These are phyloP conservation scores for Dasysyrphus tricinctus DNA, from an alignment of 2,888 invertebrate genomes.

Conservation along the genomic window DNA sequence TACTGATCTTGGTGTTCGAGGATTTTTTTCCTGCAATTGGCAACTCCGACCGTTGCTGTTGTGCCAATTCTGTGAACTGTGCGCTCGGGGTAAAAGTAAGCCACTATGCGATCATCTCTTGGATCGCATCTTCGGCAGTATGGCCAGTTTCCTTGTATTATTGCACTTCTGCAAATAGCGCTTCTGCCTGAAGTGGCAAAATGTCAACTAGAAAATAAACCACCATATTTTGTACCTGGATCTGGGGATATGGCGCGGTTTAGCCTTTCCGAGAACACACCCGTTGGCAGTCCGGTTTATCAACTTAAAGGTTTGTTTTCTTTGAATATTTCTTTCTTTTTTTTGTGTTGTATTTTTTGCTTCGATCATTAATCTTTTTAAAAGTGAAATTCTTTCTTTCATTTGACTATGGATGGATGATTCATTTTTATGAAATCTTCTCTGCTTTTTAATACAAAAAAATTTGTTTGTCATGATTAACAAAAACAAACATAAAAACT, in stretches of 20 bases:
- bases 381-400: conserved; percentile 46
- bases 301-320: conserved; percentile 87
- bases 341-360: not conserved
- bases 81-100: conserved; percentile 54
- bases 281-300: conserved; percentile 90
- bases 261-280: conserved; percentile 89
- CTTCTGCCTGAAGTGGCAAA: conserved; percentile 78
- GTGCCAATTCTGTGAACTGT: conserved; percentile 54
- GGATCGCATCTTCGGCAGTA: conserved; percentile 64
- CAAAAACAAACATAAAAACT: not conserved
- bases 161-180: conserved; percentile 80
- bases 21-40: conserved; percentile 34
- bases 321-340: conserved; percentile 2
- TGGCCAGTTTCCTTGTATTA: conserved; percentile 56
- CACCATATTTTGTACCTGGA: conserved; percentile 90
- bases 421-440: conserved; percentile 20
- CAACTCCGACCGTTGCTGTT: conserved; percentile 50
- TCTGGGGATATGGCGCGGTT: conserved; percentile 91
- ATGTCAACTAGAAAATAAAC: conserved; percentile 87
- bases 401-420: conserved; percentile 8
- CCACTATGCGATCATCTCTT: conserved; percentile 70
- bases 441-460: not conserved
- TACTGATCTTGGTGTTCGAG: conserved; percentile 13
- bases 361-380: conserved; percentile 37
- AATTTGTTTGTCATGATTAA: too few species aligned